Evolutionary conservation across 2,888 invertebrate species (phyloP).

Genomic region (Drosophila borborema): DNA sequence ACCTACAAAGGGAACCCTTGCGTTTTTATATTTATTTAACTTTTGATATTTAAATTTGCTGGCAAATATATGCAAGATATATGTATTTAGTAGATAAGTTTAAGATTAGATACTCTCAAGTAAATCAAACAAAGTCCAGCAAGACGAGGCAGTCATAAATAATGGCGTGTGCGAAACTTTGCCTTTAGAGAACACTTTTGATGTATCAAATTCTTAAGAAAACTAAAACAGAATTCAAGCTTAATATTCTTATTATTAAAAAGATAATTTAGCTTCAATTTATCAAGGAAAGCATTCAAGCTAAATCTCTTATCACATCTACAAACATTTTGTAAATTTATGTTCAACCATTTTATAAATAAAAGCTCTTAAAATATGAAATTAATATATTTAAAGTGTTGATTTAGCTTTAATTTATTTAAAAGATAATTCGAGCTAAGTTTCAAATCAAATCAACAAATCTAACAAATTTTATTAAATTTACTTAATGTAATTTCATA

Average conservation of each 20-base stretch:
- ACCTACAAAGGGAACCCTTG: background rate
- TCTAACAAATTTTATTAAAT: too few species aligned
- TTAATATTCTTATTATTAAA: background rate
- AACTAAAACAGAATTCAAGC: background rate
- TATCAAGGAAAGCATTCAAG: background rate
- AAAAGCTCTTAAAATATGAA: too few species aligned
- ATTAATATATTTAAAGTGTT: background rate
- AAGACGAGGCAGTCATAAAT: background rate
- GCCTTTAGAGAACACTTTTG: background rate
- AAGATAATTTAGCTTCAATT: background rate
- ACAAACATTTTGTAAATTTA: too few species aligned
- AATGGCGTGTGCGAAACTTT: background rate
- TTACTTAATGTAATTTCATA: too few species aligned
- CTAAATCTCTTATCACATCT: background rate
- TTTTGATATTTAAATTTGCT: background rate
- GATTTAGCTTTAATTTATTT: background rate
- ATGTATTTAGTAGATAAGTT: background rate
- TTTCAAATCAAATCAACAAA: too few species aligned
- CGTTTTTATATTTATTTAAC: background rate
- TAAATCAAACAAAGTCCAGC: background rate
- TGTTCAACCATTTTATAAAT: background rate
- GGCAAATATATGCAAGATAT: background rate
- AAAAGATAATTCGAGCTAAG: background rate
- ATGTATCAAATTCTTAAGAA: background rate
- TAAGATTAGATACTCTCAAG: background rate